A percentile compares a stretch with the other conserved stretches of the same genome.
Conservation (phyloP, 2,888 invertebrate genomes). For the Tanypteryx hageni region DNA sequence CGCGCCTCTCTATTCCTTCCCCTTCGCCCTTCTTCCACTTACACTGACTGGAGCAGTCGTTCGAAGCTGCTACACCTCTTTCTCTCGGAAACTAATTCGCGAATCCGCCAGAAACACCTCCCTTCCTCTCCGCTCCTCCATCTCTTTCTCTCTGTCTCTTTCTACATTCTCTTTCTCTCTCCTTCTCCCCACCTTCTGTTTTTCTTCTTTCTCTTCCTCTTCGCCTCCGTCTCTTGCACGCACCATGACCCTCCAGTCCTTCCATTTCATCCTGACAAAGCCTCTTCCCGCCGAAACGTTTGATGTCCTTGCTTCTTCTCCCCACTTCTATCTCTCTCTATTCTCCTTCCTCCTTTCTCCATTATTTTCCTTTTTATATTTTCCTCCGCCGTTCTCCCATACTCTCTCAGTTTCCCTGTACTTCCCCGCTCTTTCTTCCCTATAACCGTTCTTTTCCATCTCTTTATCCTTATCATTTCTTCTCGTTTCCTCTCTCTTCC, state of each 20-base stretch:
- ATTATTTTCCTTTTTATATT: not conserved
- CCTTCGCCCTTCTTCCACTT: not conserved
- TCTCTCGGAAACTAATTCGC: slow-evolving; percentile 16
- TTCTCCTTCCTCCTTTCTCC: not conserved
- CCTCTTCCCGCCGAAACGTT: not conserved
- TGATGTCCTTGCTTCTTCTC: too few relatives aligned
- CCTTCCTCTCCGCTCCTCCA: not conserved
- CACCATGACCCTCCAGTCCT: not conserved
- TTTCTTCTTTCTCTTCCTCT: not conserved
- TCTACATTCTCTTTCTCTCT: not conserved
- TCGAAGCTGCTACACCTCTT: slow-evolving; percentile 13
- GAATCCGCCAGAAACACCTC: not conserved
- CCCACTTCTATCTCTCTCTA: not conserved
- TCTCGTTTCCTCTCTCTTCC: not conserved
- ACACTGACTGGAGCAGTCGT: slow-evolving; percentile 16
- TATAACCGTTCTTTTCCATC: not conserved
- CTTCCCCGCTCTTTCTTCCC: not conserved
- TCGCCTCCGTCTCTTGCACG: not conserved
- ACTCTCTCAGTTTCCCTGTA: not conserved
- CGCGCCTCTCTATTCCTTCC: not conserved
- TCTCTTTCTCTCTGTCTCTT: not conserved
- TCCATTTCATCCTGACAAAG: not conserved
- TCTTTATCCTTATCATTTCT: not conserved
- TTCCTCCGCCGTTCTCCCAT: not conserved
- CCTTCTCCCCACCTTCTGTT: not conserved